These are phyloP conservation scores for Chaenodraco wilsoni DNA, from an alignment of 2,797 vertebrate species.

Conservation along the genomic window DNA sequence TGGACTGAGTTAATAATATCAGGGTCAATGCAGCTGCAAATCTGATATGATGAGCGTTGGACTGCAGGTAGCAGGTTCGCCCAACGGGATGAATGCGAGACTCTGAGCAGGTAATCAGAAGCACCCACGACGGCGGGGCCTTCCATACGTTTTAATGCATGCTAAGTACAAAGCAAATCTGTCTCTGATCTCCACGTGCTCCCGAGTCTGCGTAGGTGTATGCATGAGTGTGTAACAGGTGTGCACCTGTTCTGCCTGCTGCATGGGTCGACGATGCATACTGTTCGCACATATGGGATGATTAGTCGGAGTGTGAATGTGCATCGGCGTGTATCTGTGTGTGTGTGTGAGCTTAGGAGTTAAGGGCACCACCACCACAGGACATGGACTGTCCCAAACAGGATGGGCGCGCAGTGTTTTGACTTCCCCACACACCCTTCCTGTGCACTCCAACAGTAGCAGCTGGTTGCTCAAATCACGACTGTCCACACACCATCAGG, in stretches of 20 bases:
- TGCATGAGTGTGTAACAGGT: constrained; percentile 69
- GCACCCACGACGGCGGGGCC: constrained; percentile 19
- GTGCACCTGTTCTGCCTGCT: constrained; percentile 73
- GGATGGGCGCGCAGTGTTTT: constrained; percentile 86
- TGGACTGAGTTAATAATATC: constrained; percentile 36
- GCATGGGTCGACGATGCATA: constrained; percentile 49
- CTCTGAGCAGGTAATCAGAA: constrained; percentile 30
- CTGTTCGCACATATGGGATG: constrained; percentile 71
- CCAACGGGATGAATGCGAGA: constrained; percentile 50
- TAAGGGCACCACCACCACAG: constrained; percentile 80
- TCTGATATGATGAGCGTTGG: constrained; percentile 42
- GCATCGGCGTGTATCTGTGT: constrained; percentile 39
- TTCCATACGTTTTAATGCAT: constrained; percentile 35
- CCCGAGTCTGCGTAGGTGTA: constrained; percentile 28
- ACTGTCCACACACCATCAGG: constrained; percentile 26
- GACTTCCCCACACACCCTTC: constrained; percentile 88
- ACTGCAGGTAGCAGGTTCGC: constrained; percentile 46
- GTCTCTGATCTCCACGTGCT: constrained; percentile 56
- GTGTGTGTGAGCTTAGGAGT: constrained; percentile 52
- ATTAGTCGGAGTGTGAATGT: constrained; percentile 59
- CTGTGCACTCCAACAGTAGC: constrained; percentile 81
- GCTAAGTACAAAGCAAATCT: constrained; percentile 39
- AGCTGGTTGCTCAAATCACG: constrained; percentile 66
- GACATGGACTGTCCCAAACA: constrained; percentile 86
- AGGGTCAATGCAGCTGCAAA: constrained; percentile 24